Percentiles rank a stretch among this genome's conserved stretches.
Conservation (phyloP, 1,140 invertebrate species). For the Episyrphus balteatus region DNA sequence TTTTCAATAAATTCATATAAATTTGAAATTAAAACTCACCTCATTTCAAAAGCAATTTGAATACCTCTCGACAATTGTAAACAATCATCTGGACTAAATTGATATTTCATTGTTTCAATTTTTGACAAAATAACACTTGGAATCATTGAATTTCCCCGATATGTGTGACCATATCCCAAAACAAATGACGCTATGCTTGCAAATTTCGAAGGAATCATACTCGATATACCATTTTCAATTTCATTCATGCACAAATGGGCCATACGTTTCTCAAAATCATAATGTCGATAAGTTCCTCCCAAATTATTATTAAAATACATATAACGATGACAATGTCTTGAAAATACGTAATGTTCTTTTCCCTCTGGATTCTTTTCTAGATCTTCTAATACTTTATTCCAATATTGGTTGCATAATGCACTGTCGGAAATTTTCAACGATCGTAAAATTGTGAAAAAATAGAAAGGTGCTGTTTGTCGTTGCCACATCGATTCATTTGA, state of each 20-base stretch:
- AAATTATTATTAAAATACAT: slow-evolving; percentile 43
- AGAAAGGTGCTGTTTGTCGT: slow-evolving; percentile 9
- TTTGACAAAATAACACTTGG: slow-evolving; percentile 27
- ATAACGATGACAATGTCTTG: slow-evolving; percentile 38
- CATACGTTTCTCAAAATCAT: slow-evolving; percentile 36
- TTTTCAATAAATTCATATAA: background rate
- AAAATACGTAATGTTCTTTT: slow-evolving; percentile 24
- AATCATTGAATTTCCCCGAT: slow-evolving; percentile 23
- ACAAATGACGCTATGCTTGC: slow-evolving; percentile 37
- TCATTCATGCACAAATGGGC: slow-evolving; percentile 31
- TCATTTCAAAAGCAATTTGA: slow-evolving; percentile 26
- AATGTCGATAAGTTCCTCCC: slow-evolving; percentile 37
- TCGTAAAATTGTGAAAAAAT: slow-evolving; percentile 35
- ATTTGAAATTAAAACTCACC: slow-evolving; percentile 1
- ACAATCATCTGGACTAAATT: slow-evolving; percentile 33
- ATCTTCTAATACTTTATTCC: slow-evolving; percentile 24
- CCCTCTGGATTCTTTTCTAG: slow-evolving; percentile 15
- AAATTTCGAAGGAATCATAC: slow-evolving; percentile 33
- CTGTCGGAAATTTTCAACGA: slow-evolving; percentile 37
- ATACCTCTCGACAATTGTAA: slow-evolving; percentile 31
- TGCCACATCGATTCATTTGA: slow-evolving; percentile 13
- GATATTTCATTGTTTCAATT: slow-evolving; percentile 25
- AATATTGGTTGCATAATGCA: slow-evolving; percentile 35
- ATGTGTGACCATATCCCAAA: slow-evolving; percentile 37
- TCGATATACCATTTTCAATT: slow-evolving; percentile 28